A percentile compares a stretch with the other conserved stretches of the same genome.
These are phyloP conservation scores for Lucilia sericata DNA, from an alignment of 1,140 invertebrate species.

Conservation along the genomic window DNA sequence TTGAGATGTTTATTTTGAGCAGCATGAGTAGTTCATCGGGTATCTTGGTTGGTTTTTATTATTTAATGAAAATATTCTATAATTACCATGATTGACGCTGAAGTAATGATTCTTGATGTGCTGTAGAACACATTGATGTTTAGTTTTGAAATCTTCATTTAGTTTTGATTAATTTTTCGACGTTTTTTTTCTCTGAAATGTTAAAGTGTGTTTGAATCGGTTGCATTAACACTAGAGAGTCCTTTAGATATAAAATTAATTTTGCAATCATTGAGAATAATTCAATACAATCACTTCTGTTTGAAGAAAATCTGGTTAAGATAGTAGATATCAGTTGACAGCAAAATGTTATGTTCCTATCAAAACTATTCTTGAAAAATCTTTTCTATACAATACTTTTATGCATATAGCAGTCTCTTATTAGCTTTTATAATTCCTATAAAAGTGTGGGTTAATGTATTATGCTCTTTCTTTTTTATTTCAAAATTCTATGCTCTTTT, in stretches of 20 bases:
- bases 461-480: not conserved
- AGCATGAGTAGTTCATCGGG: not conserved
- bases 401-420: too few relatives aligned
- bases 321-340: too few relatives aligned
- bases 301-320: too few relatives aligned
- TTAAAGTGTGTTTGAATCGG: not conserved
- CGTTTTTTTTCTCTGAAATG: not conserved
- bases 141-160: conserved; percentile 1
- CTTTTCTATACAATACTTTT: too few relatives aligned
- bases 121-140: not conserved
- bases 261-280: too few relatives aligned
- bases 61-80: not conserved
- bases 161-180: not conserved
- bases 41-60: not conserved
- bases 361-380: too few relatives aligned
- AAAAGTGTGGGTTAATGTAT: not conserved
- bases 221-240: not conserved
- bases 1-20: not conserved
- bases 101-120: not conserved
- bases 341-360: too few relatives aligned
- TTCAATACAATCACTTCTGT: too few relatives aligned
- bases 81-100: conserved; percentile 22
- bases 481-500: not conserved
- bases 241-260: too few relatives aligned
- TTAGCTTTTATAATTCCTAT: too few relatives aligned